These are phyloP conservation scores for Gobionotothen gibberifrons DNA, from an alignment of 2,797 vertebrate genomes.

Conservation along the genomic window DNA sequence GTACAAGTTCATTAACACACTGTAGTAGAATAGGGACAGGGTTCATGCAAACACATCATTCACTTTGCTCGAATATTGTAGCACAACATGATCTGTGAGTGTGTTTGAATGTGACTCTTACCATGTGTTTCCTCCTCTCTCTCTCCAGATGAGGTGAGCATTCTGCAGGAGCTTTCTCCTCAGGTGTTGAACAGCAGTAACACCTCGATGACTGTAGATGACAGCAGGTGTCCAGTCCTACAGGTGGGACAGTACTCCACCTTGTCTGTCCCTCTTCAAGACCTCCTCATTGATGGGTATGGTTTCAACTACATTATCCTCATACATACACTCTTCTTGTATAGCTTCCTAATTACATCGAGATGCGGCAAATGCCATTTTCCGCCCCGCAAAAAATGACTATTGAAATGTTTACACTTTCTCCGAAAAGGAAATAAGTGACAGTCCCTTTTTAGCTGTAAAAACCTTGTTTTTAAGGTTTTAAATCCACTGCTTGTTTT, in stretches of 20 bases:
- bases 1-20: not conserved
- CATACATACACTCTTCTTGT: not conserved
- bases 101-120: not conserved
- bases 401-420: too few relatives aligned
- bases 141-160: conserved; percentile 85
- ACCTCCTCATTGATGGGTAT: conserved; percentile 85
- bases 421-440: too few relatives aligned
- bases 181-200: conserved; percentile 79
- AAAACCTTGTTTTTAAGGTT: too few relatives aligned
- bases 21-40: not conserved
- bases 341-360: too few relatives aligned
- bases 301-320: not conserved
- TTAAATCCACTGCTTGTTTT: too few relatives aligned
- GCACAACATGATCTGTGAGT: not conserved
- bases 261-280: conserved; percentile 82
- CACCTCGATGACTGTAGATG: conserved; percentile 78
- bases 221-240: conserved; percentile 81
- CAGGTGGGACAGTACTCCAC: conserved; percentile 90
- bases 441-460: too few relatives aligned
- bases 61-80: not conserved
- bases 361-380: too few relatives aligned
- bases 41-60: not conserved
- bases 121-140: conserved; percentile 18
- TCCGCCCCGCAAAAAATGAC: too few relatives aligned
- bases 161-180: conserved; percentile 83